Conservation (phyloP, 2,888 invertebrate species). For the Hyposoter didymator region DNA sequence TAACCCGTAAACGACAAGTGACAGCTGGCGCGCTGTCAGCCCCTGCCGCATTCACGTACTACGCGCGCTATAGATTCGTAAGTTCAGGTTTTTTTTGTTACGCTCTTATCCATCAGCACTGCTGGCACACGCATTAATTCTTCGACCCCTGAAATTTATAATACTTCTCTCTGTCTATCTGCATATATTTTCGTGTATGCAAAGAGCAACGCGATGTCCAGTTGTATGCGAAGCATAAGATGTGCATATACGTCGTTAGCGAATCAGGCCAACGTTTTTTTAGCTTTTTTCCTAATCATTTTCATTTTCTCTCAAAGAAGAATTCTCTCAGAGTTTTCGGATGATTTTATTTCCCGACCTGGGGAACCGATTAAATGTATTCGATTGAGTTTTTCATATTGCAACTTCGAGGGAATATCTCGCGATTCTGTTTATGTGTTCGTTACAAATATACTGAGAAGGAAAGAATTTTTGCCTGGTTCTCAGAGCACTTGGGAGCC, state of each 20-base stretch:
- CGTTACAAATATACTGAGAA: no score
- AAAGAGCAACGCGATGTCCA: not conserved
- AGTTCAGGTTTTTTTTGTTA: not conserved
- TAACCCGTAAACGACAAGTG: constrained; percentile 42
- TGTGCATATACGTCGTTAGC: not conserved
- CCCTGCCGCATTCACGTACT: constrained; percentile 19
- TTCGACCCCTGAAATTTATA: constrained; percentile 11
- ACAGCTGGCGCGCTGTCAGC: constrained; percentile 42
- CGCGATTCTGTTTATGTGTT: no score
- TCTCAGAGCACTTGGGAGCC: not conserved
- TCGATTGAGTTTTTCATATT: constrained; percentile 71
- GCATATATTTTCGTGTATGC: not conserved
- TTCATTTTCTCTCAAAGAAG: not conserved
- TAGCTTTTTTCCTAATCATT: not conserved
- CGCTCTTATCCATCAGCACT: constrained; percentile 13
- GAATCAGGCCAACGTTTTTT: not conserved
- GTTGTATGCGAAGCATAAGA: not conserved
- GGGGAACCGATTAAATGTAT: constrained; percentile 72
- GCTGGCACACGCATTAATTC: not conserved
- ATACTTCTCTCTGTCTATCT: not conserved
- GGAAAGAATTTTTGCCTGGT: no score
- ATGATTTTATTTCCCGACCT: not conserved
- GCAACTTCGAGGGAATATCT: constrained; percentile 8
- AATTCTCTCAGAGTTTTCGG: not conserved
- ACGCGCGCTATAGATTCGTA: not conserved